Conservation (phyloP, 2,888 invertebrate species). For the Xestia sexstrigata region DNA sequence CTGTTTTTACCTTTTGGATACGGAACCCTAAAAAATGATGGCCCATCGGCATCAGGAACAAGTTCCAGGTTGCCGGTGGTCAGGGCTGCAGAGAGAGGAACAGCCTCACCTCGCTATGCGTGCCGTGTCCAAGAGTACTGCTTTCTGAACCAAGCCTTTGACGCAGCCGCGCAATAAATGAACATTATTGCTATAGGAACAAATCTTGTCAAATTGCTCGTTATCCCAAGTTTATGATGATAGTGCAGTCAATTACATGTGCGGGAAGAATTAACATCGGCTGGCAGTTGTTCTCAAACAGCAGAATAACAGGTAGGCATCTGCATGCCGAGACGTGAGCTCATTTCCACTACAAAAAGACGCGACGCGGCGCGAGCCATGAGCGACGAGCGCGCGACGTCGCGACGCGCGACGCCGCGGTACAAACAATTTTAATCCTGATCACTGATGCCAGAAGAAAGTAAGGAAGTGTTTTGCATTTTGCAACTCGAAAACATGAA, state of each 20-base stretch:
- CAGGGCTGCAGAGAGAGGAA: too few relatives aligned
- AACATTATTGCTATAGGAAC: background rate
- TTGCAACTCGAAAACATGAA: background rate
- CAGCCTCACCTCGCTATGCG: too few relatives aligned
- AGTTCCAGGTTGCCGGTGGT: too few relatives aligned
- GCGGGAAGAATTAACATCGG: conserved; percentile 35
- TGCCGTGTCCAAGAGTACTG: too few relatives aligned
- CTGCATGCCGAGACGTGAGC: conserved; percentile 65
- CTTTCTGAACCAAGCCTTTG: too few relatives aligned
- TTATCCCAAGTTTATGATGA: background rate
- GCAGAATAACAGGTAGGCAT: conserved; percentile 58
- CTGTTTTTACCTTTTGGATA: too few relatives aligned
- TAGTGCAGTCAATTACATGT: conserved; percentile 33
- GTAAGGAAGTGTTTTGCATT: background rate
- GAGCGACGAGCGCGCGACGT: conserved; percentile 11
- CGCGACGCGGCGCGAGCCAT: background rate
- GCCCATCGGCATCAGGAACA: too few relatives aligned
- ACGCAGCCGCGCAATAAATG: background rate
- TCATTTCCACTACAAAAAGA: conserved; percentile 55
- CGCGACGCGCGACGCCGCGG: background rate
- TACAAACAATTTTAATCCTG: background rate
- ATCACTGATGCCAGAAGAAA: background rate
- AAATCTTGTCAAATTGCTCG: background rate
- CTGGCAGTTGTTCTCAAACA: conserved; percentile 38
- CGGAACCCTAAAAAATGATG: too few relatives aligned